Base-by-base conservation (phyloP, 2,113 vertebrate species). In the Calonectris borealis region DNA sequence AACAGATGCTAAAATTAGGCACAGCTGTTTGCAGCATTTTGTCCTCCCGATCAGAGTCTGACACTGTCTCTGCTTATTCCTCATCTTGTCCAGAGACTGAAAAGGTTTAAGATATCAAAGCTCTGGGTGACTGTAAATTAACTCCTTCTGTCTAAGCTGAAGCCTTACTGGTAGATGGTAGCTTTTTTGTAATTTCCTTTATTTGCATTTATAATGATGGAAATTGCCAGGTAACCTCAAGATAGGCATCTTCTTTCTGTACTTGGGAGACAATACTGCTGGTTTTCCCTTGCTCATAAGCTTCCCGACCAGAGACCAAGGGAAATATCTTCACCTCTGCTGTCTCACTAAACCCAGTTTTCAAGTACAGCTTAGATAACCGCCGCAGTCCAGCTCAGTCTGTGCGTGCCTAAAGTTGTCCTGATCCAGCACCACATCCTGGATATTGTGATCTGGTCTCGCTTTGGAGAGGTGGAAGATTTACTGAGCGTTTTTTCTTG, bases 1-100 rank as follows among this genome's bases (percentile, higher is more conserved):
- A 94, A 85, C 84, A 93, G 93, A 72, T 91, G 93, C 96, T 96
- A 87, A 91, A 96, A 83, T 85, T 92, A 94, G 91, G 80, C 73
- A 78, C 91, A 83, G 42, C 95, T 86, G 89, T 97, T 95, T 92
- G 96, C 61, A 70, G 79, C 2, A 20, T 95, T 93, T 96, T 95
- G 96, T 96, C 95, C 94, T 96, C 84, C 90, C 0, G 2, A 79
- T 94, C 76, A 16, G 92, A 84, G 88, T 61, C 96, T 97, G 95
- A 93, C 81, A 84, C 88, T 94, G 93, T 92, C 93, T 91, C 10
- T 89, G 78, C 95, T 80, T 76, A 86, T 96, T 94, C 89, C 81
- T 95, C 46, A 24, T 91, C 84, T 94, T 87, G 95, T 93, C 96
- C 93, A 79, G 93, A 92, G 86, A n/a, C 89, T 73, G 94, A 82